Evolutionary conservation across 2,113 vertebrate genomes (phyloP).

Genomic region (Cnemophilus loriae): DNA sequence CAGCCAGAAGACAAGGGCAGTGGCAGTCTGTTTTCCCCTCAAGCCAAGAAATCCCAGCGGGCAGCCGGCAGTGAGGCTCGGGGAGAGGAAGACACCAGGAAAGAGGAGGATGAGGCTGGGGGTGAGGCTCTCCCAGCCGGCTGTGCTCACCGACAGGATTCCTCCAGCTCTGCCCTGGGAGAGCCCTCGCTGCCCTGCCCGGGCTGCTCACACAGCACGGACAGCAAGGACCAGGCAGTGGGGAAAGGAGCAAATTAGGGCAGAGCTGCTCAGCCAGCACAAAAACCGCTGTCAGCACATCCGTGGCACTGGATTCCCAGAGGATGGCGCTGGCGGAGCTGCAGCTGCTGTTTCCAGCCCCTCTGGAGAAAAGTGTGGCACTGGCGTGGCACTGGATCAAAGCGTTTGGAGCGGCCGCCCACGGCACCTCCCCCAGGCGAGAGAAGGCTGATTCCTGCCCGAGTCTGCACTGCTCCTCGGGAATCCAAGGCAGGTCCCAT

Average conservation of each 20-base stretch:
- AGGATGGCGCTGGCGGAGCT: not conserved
- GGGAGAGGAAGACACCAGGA: not conserved
- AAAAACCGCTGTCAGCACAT: not conserved
- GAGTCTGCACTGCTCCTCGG: not conserved
- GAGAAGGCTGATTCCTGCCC: not conserved
- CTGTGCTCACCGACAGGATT: not conserved
- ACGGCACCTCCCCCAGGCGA: fast-evolving
- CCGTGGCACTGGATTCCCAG: not conserved
- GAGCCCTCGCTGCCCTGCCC: not conserved
- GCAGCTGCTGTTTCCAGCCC: not conserved
- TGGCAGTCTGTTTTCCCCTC: not conserved
- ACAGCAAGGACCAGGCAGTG: not conserved
- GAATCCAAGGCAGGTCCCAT: not conserved
- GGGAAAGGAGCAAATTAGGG: not conserved
- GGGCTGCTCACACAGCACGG: not conserved
- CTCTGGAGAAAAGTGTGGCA: not conserved
- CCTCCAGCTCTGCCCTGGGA: not conserved
- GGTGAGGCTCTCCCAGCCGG: not conserved
- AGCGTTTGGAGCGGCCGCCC: not conserved
- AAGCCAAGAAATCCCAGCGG: not conserved
- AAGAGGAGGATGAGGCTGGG: not conserved
- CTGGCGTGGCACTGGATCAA: not conserved
- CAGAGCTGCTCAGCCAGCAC: not conserved
- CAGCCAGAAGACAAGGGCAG: conserved; percentile 61
- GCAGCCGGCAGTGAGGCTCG: not conserved